Evolutionary conservation across 2,888 invertebrate species (phyloP), one percentile per base, ranked within the genome.

Genomic region (Polydrusus pterygomalis): DNA sequence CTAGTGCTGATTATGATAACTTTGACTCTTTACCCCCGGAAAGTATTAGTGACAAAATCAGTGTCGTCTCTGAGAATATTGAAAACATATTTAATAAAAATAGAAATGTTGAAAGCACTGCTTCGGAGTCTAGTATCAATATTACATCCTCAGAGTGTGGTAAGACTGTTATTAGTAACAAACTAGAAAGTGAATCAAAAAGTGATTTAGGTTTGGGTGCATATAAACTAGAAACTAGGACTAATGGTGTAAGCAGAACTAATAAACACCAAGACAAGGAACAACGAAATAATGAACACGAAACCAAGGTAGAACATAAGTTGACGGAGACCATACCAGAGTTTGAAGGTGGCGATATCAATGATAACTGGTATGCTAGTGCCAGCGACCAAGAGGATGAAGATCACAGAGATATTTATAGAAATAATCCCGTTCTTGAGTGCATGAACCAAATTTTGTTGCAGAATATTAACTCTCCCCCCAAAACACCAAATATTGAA

Each of bases 391-490:
- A 92, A 56, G 95, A 95, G 84, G 91, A 92, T 78, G 91, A 92
- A 72, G 91, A 92, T 77, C 91, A 92, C 20, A 90, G 91, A 83
- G 92, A 92, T 84, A 91, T 92, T 80, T 93, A 93, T 80, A 91
- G 93, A 85, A 94, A 95, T 80, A 96, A 95, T 87, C 95, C 95
- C 0, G 95, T 96, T 8, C 87, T 96, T 64, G 95, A 96, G 86
- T 95, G 95, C 84, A 95, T 96, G 79, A 95, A 95, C 88, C 95
- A 94, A 87, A 96, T 96, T 81, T 88, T 96, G 47, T 87, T 96
- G 38, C 93, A 95, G 81, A 95, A 95, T 85, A 90, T 90, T 82
- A 90, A 83, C 78, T 87, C 88, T 0, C 88, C 88, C 10, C 88
- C 88, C 1, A 88, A 88, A 83, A 87, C 87, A 7, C 88, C 88